Conservation (phyloP, 2,797 vertebrate species). For the Hydrophis major region DNA sequence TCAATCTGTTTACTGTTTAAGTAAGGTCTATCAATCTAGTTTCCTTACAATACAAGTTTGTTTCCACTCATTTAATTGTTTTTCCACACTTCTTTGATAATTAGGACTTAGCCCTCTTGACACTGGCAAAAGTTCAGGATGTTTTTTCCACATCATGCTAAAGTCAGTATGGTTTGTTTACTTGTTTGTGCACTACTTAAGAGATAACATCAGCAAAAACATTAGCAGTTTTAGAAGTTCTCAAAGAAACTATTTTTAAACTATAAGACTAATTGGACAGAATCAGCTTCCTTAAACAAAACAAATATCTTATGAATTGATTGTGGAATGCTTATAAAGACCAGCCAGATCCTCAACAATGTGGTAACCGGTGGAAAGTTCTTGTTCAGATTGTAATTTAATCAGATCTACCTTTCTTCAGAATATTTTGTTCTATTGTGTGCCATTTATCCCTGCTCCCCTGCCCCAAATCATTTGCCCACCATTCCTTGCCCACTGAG, state of each 20-base stretch:
- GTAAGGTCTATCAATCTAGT: constrained; percentile 42
- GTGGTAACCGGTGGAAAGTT: background rate
- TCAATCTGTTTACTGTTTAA: constrained; percentile 49
- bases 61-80: constrained; percentile 63
- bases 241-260: constrained; percentile 51
- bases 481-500: background rate
- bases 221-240: constrained; percentile 48
- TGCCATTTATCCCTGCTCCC: too few species aligned
- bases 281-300: background rate
- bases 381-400: background rate
- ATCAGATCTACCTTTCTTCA: background rate
- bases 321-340: constrained; percentile 1
- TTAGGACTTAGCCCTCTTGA: constrained; percentile 59
- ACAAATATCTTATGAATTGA: background rate
- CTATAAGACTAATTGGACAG: background rate
- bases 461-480: background rate
- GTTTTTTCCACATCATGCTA: constrained; percentile 57
- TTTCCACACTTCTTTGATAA: constrained; percentile 68
- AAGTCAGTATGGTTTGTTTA: constrained; percentile 64
- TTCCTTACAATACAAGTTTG: constrained; percentile 59
- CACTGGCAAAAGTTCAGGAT: constrained; percentile 66
- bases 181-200: constrained; percentile 61
- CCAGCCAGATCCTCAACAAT: background rate
- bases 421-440: background rate
- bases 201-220: constrained; percentile 63